Percentiles rank a stretch among this genome's conserved stretches.
These are phyloP conservation scores for Alces alces DNA, from an alignment of 2,113 vertebrate genomes.

Conservation along the genomic window DNA sequence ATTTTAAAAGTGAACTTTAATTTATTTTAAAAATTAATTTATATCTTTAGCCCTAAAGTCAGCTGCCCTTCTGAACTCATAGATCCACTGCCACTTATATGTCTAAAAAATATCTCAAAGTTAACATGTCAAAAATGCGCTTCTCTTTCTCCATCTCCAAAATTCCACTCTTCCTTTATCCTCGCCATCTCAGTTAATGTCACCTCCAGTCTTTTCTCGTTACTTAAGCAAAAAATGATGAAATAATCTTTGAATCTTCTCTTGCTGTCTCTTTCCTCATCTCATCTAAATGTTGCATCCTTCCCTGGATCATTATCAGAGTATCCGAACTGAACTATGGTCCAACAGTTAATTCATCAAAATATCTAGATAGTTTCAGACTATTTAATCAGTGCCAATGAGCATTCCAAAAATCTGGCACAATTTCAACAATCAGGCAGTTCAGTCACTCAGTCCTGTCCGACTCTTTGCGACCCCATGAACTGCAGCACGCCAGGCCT, in stretches of 20 bases:
- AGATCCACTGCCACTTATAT: not conserved
- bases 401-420: not conserved
- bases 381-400: not conserved
- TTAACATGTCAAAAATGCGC: not conserved
- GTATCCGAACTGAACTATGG: not conserved
- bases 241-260: not conserved
- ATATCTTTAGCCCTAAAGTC: not conserved
- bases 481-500: not conserved
- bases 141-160: not conserved
- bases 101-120: not conserved
- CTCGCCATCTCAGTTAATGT: not conserved
- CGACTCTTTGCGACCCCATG: not conserved
- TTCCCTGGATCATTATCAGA: not conserved
- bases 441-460: not conserved
- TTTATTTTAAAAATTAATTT: not conserved
- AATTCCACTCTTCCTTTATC: not conserved
- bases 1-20: not conserved
- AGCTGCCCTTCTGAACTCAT: not conserved
- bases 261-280: not conserved
- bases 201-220: not conserved
- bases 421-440: not conserved
- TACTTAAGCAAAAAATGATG: not conserved
- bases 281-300: not conserved
- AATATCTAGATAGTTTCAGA: not conserved
- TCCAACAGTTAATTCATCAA: not conserved